Evolutionary conservation across 2,888 invertebrate species (phyloP), one percentile per base, ranked within the genome.

Genomic region (Phragmatobia fuliginosa): DNA sequence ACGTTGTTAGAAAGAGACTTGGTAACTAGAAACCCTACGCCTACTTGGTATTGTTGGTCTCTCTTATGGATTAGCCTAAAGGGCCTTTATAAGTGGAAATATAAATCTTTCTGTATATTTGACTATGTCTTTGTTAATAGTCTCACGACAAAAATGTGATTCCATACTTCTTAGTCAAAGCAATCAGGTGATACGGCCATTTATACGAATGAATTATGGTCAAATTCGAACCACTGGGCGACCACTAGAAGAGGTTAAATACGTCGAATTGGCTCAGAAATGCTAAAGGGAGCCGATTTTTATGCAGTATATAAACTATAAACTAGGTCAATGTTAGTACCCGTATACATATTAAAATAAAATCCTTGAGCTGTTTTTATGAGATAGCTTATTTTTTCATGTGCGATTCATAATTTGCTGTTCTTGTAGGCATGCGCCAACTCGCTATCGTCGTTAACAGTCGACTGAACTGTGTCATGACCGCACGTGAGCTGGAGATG

Each of bases 311-410:
- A 62, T 62, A 52, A 56, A 41, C 25, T 45, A 59, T 28, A 32
- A 64, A 60, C 31, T 68, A 68, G 68, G 64, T 18, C 68, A 68
- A 41, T 60, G 60, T n/a, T 68, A 38, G 41, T 36, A n/a, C 52
- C 36, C 62, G 56, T 63, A 31, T 63, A 36, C 28, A 36, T 66
- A 32, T 49, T 60, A 60, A 33, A 60, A 66, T 33, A 60, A n/a
- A 66, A 66, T 66, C 41, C 45, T 66, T 49, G 60, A 60, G 60
- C 33, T 16, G 10, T 3, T 33, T 66, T 60, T 49, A 66, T 8
- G 45, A 38, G 25, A 66, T 18, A 45, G 60, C 32, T 33, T 59
- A 45, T 60, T n/a, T 45, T 59, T 41, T 45, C 25, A 33, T 21
- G 33, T 60, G 33, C 32, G 10, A n/a, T 32, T 6, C 11, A 3